Evolutionary conservation across 2,113 vertebrate genomes (phyloP), one percentile per base, ranked within the genome.

Genomic region (Syrmaticus mikado): DNA sequence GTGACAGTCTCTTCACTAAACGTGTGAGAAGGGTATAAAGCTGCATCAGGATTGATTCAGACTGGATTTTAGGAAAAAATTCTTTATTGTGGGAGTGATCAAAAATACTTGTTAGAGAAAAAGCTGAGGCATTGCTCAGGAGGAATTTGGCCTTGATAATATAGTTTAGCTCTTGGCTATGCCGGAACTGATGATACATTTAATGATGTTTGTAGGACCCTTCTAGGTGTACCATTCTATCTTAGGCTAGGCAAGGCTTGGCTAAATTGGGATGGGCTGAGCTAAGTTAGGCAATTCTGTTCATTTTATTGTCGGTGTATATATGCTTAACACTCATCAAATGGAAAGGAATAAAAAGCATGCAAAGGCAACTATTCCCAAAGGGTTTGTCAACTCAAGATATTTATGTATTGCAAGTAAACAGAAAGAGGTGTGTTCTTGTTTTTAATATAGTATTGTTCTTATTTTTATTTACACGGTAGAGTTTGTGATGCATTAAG

Each of bases 361-460:
- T 12, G 6, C 6, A 6, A 30, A 12, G 14, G 6, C 22, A 7
- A 62, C 58, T 6, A 66, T 24, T 8, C 3, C 19, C 1, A 6
- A 12, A 50, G 6, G 66, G 17, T 17, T 11, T 66, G 24, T 50
- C 22, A 24, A 25, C 27, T 81, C 12, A 66, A 43, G 73, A 64
- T 1, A 5, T 22, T 75, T 73, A 1, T 14, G 17, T 32, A 7
- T 13, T 9, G 80, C 9, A 62, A 10, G n/a, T 27, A 52, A 82
- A 78, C 1, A 28, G 25, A 19, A 52, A 80, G 13, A 1, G 0
- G 28, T 45, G 17, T 34, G 21, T 36, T 55, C 17, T 57, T 57
- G 28, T 32, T 32, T 57, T 32, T 32, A 24, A 24, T 41, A 38
- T 4, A 36, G 34, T 40, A 45, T 73, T 24, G 55, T 2, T 57